Conservation (phyloP, 1,140 invertebrate genomes). For the Drosophila nannoptera region DNA sequence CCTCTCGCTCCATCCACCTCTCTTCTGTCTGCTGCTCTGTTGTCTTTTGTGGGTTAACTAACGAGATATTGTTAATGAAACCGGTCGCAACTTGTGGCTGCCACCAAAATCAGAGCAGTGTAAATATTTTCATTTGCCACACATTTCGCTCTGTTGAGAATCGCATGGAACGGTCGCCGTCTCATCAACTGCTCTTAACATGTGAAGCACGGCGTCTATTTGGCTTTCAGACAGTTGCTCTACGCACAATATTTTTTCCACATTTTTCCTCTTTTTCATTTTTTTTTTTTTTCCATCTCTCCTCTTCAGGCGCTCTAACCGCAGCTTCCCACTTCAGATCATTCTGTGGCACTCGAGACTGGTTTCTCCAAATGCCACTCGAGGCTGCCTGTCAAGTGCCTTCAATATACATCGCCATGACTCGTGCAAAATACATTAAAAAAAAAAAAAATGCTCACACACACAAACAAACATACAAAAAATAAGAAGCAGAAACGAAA, state of each 20-base stretch:
- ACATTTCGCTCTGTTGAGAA: conserved; percentile 29
- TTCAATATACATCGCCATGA: conserved; percentile 68
- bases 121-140: conserved; percentile 47
- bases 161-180: conserved; percentile 6
- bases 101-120: conserved; percentile 39
- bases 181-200: conserved; percentile 30
- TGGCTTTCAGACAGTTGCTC: conserved; percentile 4
- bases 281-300: neutral
- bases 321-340: conserved; percentile 55
- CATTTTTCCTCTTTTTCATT: neutral
- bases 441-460: conserved; percentile 9
- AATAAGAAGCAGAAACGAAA: conserved; percentile 15
- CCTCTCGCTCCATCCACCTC: neutral
- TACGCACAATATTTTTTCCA: conserved; percentile 26
- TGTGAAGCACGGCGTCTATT: conserved; percentile 61
- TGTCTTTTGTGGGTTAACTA: conserved; percentile 10
- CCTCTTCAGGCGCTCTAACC: conserved; percentile 11
- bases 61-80: conserved; percentile 52
- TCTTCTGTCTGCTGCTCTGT: neutral
- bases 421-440: conserved; percentile 62
- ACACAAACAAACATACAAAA: conserved; percentile 8
- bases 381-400: conserved; percentile 71
- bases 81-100: conserved; percentile 43
- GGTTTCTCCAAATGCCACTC: conserved; percentile 74
- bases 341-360: conserved; percentile 73